Base-by-base conservation (phyloP, 23 tunicate genomes). In the Pegea sp. region DNA sequence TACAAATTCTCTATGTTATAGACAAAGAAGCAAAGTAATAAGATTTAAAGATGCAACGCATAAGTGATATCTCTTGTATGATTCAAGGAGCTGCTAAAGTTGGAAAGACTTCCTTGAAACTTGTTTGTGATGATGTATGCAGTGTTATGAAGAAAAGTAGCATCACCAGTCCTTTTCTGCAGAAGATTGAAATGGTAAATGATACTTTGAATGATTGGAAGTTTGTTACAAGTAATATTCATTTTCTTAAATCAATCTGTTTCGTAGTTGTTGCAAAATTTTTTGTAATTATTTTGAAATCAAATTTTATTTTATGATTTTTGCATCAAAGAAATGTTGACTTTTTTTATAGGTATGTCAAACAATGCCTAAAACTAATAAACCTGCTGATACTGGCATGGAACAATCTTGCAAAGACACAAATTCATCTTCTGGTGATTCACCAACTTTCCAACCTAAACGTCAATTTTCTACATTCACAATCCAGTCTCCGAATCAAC, bases 11-110 rank as follows among this genome's bases (percentile, higher is more conserved):
- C n/a, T n/a, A n/a, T n/a, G n/a, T n/a, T n/a, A n/a, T n/a, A n/a
- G n/a, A n/a, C n/a, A n/a, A n/a, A n/a, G n/a, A n/a, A n/a, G n/a
- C n/a, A n/a, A n/a, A n/a, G n/a, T n/a, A n/a, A n/a, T n/a, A n/a
- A n/a, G 24, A 51, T 8, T 51, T 64, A 52, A 20, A n/a, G 4
- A 70, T 79, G 73, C 92, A 81, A 48, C 74, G 93, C 2, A 24
- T 67, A 5, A 62, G 54, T 5, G 93, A 81, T 42, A 24, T 81
- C 20, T 55, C 60, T 1, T 56, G 63, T 65, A 81, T 81, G 54
- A 61, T 54, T n/a, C 64, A 33, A 24, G 93, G 93, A 26, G 24
- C 50, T 16, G 62, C 43, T 22, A 71, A 81, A 66, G 58, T 81
- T 31, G 62, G 69, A 5, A 56, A 81, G 44, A 33, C 75, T 2